Conservation (phyloP, 1,140 invertebrate genomes). For the Copidosoma floridanum region DNA sequence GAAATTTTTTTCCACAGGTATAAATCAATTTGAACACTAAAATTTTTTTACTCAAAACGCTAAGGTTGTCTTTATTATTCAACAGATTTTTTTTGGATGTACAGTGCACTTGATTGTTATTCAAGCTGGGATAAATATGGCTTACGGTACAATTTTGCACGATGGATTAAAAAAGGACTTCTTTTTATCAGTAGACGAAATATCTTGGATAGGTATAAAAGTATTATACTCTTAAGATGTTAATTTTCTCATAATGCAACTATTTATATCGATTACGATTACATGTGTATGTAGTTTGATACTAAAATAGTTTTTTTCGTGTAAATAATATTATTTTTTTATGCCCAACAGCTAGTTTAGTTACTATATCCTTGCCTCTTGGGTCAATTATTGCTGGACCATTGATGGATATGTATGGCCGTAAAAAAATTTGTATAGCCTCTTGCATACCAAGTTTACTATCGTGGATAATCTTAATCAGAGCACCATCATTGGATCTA, state of each 20-base stretch:
- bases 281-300: neutral
- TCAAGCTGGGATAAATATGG: constrained; percentile 59
- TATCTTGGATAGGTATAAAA: constrained; percentile 58
- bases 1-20: constrained; percentile 37
- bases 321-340: constrained; percentile 29
- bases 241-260: neutral
- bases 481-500: constrained; percentile 43
- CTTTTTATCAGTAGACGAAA: constrained; percentile 33
- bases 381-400: constrained; percentile 58
- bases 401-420: constrained; percentile 66
- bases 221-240: neutral
- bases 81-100: constrained; percentile 51
- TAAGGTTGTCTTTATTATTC: constrained; percentile 9
- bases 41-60: neutral
- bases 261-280: neutral
- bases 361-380: constrained; percentile 58
- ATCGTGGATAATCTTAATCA: constrained; percentile 61
- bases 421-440: constrained; percentile 60
- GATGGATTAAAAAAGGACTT: constrained; percentile 46
- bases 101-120: constrained; percentile 54
- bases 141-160: constrained; percentile 57
- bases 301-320: neutral
- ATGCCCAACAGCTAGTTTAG: constrained; percentile 56
- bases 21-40: neutral
- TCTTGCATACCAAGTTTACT: constrained; percentile 59